A percentile compares a stretch with the other conserved stretches of the same genome.
These are phyloP conservation scores for Apeltes quadracus DNA, from an alignment of 2,113 vertebrate genomes.

Conservation along the genomic window DNA sequence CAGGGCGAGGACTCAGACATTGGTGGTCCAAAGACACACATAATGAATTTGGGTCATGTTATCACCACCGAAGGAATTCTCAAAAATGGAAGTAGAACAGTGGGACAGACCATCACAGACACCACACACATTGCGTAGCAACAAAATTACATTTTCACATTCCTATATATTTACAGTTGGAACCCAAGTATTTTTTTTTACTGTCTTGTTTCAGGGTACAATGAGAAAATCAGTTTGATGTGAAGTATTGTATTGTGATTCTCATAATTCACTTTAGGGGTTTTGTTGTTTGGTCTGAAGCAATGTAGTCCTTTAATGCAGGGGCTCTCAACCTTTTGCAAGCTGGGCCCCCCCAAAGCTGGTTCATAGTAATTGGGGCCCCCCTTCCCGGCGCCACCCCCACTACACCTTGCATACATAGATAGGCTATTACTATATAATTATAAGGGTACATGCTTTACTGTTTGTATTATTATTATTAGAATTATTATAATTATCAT, in stretches of 20 bases:
- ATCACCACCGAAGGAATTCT: slow-evolving; percentile 84
- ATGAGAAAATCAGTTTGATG: slow-evolving; percentile 38
- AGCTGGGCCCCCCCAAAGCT: too few species aligned
- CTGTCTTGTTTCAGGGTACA: slow-evolving; percentile 29
- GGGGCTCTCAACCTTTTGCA: too few species aligned
- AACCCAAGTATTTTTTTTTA: slow-evolving; percentile 25
- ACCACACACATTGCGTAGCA: slow-evolving; percentile 44
- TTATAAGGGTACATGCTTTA: too few species aligned
- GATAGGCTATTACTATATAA: too few species aligned
- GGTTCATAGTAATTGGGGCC: too few species aligned
- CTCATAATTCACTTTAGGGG: slow-evolving; percentile 17
- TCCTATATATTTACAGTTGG: slow-evolving; percentile 7
- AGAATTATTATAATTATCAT: too few species aligned
- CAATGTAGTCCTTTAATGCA: slow-evolving; percentile 22
- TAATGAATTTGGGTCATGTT: slow-evolving; percentile 69
- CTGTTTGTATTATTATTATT: too few species aligned
- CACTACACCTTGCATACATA: too few species aligned
- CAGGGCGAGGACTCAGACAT: slow-evolving; percentile 73
- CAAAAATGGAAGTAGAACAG: slow-evolving; percentile 83
- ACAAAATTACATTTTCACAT: slow-evolving; percentile 21
- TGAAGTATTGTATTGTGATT: slow-evolving; percentile 42
- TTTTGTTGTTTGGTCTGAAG: slow-evolving; percentile 28
- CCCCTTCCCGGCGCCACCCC: too few species aligned
- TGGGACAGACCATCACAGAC: slow-evolving; percentile 65
- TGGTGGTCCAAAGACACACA: slow-evolving; percentile 79